Conservation (phyloP, 2,113 vertebrate species). For the Percina caprodes region DNA sequence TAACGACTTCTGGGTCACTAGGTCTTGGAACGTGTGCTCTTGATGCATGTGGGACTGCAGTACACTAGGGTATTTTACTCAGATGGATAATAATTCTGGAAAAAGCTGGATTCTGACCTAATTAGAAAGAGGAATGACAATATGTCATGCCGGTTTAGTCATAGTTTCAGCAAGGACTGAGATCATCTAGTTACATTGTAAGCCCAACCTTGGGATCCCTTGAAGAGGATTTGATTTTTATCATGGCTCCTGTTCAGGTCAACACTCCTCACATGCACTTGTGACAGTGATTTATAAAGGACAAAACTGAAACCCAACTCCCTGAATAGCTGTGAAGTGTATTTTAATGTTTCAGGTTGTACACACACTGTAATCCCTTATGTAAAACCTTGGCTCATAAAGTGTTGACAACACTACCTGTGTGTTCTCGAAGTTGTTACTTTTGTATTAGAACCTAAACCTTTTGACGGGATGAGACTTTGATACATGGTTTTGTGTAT, state of each 20-base stretch:
- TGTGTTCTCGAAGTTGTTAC: constrained; percentile 14
- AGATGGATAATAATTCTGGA: constrained; percentile 41
- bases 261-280: constrained; percentile 31
- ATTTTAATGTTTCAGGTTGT: constrained; percentile 32
- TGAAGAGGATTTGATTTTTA: constrained; percentile 52
- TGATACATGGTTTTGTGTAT: constrained; percentile 17
- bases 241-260: constrained; percentile 48
- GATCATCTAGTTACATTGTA: constrained; percentile 31
- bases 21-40: constrained; percentile 24
- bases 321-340: constrained; percentile 29
- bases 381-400: constrained; percentile 41
- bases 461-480: constrained; percentile 14
- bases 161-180: constrained; percentile 42
- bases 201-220: constrained; percentile 29
- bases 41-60: constrained; percentile 42
- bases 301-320: constrained; percentile 47
- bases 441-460: constrained; percentile 17
- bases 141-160: constrained; percentile 58
- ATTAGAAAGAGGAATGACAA: constrained; percentile 62
- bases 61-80: constrained; percentile 27
- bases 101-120: constrained; percentile 45
- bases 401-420: constrained; percentile 1
- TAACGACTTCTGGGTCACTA: constrained; percentile 56
- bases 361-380: constrained; percentile 33
- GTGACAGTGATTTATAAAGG: constrained; percentile 58